Percentiles rank a stretch among this genome's conserved stretches.
phyloP scores from a whole-genome alignment of 2,888 invertebrate species.

The Leptopilina myrica region DNA sequence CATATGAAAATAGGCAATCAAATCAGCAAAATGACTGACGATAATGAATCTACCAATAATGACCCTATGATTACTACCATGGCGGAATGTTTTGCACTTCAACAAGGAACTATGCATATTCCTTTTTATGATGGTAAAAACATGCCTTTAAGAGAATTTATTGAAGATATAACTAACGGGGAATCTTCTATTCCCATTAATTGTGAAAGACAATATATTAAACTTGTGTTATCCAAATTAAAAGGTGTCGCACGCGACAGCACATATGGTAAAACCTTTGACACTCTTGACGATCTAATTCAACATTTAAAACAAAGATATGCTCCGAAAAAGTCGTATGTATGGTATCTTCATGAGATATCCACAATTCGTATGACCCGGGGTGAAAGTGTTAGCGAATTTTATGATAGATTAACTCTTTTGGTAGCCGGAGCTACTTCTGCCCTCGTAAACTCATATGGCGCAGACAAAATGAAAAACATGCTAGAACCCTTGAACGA shows the following conservation, averaged over 20 bases:
- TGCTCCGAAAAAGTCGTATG: neutral
- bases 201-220: neutral
- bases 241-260: no score
- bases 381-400: conserved; percentile 26
- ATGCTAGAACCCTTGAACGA: conserved; percentile 21
- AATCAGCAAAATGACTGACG: no score
- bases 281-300: no score
- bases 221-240: neutral
- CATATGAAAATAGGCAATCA: no score
- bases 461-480: neutral
- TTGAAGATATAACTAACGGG: conserved; percentile 28
- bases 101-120: conserved; percentile 39
- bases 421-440: neutral
- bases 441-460: neutral
- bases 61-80: conserved; percentile 44
- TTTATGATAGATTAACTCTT: neutral
- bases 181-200: no score
- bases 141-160: conserved; percentile 37
- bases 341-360: conserved; percentile 27
- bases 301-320: neutral
- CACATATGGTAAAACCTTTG: no score
- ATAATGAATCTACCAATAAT: conserved; percentile 7
- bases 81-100: conserved; percentile 39
- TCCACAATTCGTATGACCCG: conserved; percentile 33
- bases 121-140: conserved; percentile 35